phyloP scores from a whole-genome alignment of 2,888 invertebrate genomes.

The Steinernema hermaphroditum region DNA sequence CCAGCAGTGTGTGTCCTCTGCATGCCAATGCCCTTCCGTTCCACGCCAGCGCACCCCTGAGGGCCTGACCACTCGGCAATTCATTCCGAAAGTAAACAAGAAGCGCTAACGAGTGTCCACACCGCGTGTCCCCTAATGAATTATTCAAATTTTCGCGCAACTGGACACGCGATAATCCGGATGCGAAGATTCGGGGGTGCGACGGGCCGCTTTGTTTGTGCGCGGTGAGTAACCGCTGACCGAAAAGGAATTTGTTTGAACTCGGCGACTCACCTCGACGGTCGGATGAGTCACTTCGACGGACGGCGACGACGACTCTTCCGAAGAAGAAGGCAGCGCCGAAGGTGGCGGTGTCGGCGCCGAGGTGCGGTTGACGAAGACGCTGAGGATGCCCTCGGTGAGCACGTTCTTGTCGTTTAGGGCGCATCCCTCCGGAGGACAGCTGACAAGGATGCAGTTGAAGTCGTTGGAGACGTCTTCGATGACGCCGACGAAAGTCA shows the following conservation, averaged over 20 bases:
- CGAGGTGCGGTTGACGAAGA: slow-evolving; percentile 2
- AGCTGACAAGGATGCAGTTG: slow-evolving; percentile 51
- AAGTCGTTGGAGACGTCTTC: slow-evolving; percentile 39
- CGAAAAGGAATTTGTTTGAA: slow-evolving; percentile 26
- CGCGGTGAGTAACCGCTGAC: slow-evolving; percentile 1
- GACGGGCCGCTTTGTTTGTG: slow-evolving; percentile 21
- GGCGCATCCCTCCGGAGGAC: slow-evolving; percentile 19
- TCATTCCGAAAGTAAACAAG: neutral
- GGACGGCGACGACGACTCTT: neutral
- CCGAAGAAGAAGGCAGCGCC: neutral
- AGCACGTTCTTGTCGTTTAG: slow-evolving; percentile 23
- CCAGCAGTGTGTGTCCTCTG: too few relatives aligned
- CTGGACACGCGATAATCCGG: neutral
- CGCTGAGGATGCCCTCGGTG: slow-evolving; percentile 18
- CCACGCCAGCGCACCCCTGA: too few relatives aligned
- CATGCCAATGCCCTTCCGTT: too few relatives aligned
- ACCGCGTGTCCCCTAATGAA: neutral
- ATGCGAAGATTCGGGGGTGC: slow-evolving; percentile 19
- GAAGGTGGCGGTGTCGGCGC: neutral
- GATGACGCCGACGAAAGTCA: slow-evolving; percentile 50
- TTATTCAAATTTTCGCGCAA: slow-evolving; percentile 20
- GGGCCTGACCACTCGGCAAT: neutral
- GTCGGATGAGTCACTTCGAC: neutral
- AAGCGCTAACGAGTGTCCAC: slow-evolving; percentile 10
- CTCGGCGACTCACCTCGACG: slow-evolving; percentile 11